Evolutionary conservation across 2,113 vertebrate genomes (phyloP).

Genomic region (Tachysurus fulvidraco): DNA sequence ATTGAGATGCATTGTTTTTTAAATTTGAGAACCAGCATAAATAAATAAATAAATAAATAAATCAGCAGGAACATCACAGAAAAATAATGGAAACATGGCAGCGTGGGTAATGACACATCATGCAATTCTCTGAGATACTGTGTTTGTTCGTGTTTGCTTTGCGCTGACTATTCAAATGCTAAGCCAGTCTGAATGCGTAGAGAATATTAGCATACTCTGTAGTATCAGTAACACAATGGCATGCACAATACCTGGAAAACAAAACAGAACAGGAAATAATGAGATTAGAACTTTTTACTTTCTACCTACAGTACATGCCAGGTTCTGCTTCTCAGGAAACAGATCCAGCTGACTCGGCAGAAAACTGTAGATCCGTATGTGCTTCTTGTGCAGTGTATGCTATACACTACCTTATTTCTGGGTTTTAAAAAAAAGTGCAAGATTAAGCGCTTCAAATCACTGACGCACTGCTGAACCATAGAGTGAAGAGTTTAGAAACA

Average conservation of each 20-base stretch:
- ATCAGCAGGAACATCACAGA: background rate
- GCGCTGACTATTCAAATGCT: background rate
- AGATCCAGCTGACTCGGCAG: constrained; percentile 1
- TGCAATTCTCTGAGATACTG: background rate
- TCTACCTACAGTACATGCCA: background rate
- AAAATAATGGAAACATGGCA: background rate
- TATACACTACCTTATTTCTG: constrained; percentile 1
- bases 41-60: background rate
- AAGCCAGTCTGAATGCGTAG: background rate
- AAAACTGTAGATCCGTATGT: background rate
- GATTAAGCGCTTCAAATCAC: background rate
- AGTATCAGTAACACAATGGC: background rate
- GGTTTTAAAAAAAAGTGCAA: background rate
- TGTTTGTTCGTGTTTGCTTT: background rate
- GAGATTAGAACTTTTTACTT: too few species aligned
- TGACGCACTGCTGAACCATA: background rate
- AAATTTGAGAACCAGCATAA: background rate
- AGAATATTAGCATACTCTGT: background rate
- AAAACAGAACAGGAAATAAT: background rate
- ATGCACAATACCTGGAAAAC: background rate
- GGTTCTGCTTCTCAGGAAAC: background rate
- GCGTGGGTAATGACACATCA: background rate
- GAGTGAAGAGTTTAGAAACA: background rate
- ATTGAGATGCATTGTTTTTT: background rate
- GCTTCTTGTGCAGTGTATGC: constrained; percentile 2